Conservation (phyloP, 2,797 vertebrate species). For the Channa striata region DNA sequence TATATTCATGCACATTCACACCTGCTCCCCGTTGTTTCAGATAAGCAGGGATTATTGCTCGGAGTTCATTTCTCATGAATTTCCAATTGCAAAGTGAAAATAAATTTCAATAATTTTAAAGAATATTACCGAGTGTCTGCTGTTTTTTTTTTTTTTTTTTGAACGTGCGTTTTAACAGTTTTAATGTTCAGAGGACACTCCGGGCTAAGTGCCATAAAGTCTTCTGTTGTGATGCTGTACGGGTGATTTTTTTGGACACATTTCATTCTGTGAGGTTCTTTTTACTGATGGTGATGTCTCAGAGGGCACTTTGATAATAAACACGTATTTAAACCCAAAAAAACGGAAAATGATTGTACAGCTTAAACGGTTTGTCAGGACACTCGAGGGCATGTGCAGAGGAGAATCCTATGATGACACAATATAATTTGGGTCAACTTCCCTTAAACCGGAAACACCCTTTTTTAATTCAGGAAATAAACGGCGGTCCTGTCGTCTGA, state of each 20-base stretch:
- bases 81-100: slow-evolving; percentile 36
- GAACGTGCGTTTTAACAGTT: neutral
- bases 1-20: slow-evolving; percentile 67
- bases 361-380: neutral
- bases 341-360: too few species aligned
- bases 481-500: slow-evolving; percentile 51
- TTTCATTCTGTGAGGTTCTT: too few species aligned
- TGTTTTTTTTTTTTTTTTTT: slow-evolving; percentile 25
- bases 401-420: neutral
- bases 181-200: too few species aligned
- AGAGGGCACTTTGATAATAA: too few species aligned
- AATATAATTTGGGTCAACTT: slow-evolving; percentile 30
- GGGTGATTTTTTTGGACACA: neutral
- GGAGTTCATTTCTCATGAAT: slow-evolving; percentile 48
- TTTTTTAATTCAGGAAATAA: slow-evolving; percentile 50
- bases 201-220: neutral
- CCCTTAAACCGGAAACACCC: slow-evolving; percentile 29
- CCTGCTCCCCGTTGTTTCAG: slow-evolving; percentile 57
- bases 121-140: slow-evolving; percentile 20
- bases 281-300: too few species aligned
- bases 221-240: neutral
- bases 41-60: slow-evolving; percentile 59
- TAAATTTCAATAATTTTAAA: slow-evolving; percentile 36
- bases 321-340: too few species aligned
- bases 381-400: neutral